Evolutionary conservation across 2,888 invertebrate species (phyloP), one percentile per base, ranked within the genome.

Genomic region (Pogonocherus hispidulus): DNA sequence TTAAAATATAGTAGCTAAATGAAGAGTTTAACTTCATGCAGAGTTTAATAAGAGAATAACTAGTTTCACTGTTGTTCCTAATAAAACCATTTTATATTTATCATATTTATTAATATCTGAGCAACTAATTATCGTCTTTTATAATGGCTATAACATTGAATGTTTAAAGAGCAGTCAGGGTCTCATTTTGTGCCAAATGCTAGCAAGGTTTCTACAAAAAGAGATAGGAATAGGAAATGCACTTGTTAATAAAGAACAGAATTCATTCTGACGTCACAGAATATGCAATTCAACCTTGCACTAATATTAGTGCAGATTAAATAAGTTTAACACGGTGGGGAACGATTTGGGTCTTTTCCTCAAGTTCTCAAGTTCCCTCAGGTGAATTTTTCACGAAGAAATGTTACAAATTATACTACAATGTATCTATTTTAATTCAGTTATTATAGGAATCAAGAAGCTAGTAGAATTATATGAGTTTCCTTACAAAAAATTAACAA

Each of bases 271-370:
- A 78, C 80, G 79, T 80, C 78, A 78, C 66, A 69, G 63, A 44
- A 63, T 64, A 78, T 82, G 79, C 80, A 80, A 71, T 72, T 73
- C 78, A 80, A 80, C 83, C 82, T 83, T 83, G 84, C 84, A 85
- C 84, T 84, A 85, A 84, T 84, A 85, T 85, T 85, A 85, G 84
- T 82, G 81, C 82, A 82, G 54, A 52, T 63, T 62, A 62, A 62
- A 62, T 62, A 51, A 49, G 62, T 57, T 49, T 41, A 59, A 60
- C 22, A 27, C 52, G 51, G 70, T 69, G 67, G 72, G 70, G 70
- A 65, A 67, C 63, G 47, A 67, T 67, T 66, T 52, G 55, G 66
- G 67, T 55, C 63, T 55, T 64, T 55, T 32, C 54, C 22, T 37
- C 19, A 32, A 47, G 47, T 49, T 23, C 22, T 16, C n/a, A n/a